Percentiles rank a stretch among this genome's conserved stretches.
phyloP scores from a whole-genome alignment of 2,888 invertebrate species.

The Saturnia japonica region DNA sequence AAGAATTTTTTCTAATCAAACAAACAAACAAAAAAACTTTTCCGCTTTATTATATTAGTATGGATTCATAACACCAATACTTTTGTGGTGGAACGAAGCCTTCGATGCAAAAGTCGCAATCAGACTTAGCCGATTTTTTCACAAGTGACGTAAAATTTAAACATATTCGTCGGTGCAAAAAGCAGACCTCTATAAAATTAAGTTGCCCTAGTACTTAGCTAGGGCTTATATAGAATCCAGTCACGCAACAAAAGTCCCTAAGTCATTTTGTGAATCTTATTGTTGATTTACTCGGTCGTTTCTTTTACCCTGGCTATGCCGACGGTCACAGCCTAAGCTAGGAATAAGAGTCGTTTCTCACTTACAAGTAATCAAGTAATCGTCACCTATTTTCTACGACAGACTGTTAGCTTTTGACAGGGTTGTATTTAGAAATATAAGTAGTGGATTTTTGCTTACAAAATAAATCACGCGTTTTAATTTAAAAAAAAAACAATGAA shows the following conservation, averaged over 20 bases:
- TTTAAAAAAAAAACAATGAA: no score
- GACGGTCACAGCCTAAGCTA: neutral
- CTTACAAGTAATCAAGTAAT: conserved; percentile 24
- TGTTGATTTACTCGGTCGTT: neutral
- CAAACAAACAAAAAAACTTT: no score
- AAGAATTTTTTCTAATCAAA: no score
- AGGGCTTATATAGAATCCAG: conserved; percentile 9
- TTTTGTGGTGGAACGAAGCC: no score
- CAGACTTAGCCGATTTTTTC: neutral
- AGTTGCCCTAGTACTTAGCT: neutral
- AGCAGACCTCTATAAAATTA: conserved; percentile 8
- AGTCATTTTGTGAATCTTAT: conserved; percentile 4
- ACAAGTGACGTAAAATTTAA: neutral
- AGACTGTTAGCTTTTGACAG: conserved; percentile 12
- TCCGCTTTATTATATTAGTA: no score
- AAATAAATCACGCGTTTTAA: no score
- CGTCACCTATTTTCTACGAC: conserved; percentile 21
- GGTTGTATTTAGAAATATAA: neutral
- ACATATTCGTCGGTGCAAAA: neutral
- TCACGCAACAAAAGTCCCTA: conserved; percentile 9
- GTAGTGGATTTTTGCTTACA: neutral
- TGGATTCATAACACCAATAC: no score
- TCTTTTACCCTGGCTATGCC: neutral
- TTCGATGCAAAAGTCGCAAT: neutral
- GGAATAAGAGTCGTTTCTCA: conserved; percentile 21